A percentile compares a stretch with the other conserved stretches of the same genome.
These are phyloP conservation scores for Molothrus aeneus DNA, from an alignment of 2,797 vertebrate species.

Conservation along the genomic window DNA sequence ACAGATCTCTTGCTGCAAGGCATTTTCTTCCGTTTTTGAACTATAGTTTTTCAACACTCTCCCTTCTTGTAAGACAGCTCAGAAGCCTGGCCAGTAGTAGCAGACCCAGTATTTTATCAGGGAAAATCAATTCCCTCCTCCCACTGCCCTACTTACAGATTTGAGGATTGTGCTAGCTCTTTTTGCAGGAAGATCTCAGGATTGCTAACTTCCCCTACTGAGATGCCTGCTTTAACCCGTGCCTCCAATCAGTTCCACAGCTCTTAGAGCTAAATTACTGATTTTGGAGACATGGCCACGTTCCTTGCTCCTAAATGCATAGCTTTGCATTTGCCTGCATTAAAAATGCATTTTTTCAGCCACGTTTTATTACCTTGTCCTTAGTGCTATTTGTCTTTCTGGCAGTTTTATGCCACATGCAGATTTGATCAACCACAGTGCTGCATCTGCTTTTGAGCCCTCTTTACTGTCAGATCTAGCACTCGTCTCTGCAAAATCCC, in stretches of 20 bases:
- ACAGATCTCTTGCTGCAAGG: background rate
- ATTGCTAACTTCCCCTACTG: background rate
- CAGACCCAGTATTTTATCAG: background rate
- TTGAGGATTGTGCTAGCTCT: background rate
- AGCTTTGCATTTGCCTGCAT: background rate
- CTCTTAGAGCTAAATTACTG: background rate
- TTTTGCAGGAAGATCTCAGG: background rate
- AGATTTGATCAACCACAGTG: background rate
- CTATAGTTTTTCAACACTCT: background rate
- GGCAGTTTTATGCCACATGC: background rate
- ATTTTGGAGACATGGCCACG: background rate
- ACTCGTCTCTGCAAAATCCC: background rate
- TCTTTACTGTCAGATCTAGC: background rate
- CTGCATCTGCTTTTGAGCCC: background rate
- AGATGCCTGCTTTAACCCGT: background rate
- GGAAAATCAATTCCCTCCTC: background rate
- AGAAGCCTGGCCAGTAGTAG: background rate
- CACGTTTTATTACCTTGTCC: background rate
- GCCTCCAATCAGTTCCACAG: background rate
- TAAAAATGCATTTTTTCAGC: background rate
- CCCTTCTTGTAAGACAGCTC: background rate
- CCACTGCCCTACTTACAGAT: background rate
- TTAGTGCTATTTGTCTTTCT: background rate
- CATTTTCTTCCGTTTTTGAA: slow-evolving; percentile 1
- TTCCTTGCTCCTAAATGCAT: background rate